Conservation (phyloP, 1,140 invertebrate species). For the Metopolophium dirhodum region DNA sequence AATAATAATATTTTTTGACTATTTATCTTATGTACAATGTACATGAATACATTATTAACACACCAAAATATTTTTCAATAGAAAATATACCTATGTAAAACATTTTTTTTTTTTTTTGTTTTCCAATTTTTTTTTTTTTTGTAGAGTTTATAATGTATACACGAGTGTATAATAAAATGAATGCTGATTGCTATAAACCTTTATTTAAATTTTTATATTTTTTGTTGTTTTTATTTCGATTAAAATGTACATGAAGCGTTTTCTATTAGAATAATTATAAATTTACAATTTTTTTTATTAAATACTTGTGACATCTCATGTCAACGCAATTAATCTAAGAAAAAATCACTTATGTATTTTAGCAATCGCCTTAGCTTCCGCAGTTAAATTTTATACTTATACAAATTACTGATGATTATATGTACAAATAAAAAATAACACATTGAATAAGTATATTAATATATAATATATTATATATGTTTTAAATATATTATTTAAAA, state of each 20-base stretch:
- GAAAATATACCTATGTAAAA: constrained; percentile 42
- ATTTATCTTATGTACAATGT: constrained; percentile 47
- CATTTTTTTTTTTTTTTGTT: constrained; percentile 28
- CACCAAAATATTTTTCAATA: constrained; percentile 53
- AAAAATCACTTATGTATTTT: background rate
- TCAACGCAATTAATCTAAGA: background rate
- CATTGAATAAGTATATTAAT: constrained; percentile 20
- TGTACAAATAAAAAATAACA: constrained; percentile 31
- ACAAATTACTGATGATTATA: constrained; percentile 7
- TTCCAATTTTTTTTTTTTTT: constrained; percentile 27
- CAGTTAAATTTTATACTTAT: constrained; percentile 32
- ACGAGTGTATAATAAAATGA: constrained; percentile 30
- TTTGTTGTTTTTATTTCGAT: constrained; percentile 16
- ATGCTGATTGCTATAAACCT: constrained; percentile 35
- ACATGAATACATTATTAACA: constrained; percentile 50
- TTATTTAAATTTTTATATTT: background rate
- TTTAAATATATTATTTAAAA: background rate
- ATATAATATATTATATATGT: background rate
- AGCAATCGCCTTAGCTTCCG: background rate
- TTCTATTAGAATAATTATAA: constrained; percentile 22
- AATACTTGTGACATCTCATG: background rate
- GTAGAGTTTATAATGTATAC: constrained; percentile 47
- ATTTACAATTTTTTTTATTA: background rate
- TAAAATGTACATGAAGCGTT: background rate
- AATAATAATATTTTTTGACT: constrained; percentile 58